A percentile compares a stretch with the other conserved stretches of the same genome.
These are phyloP conservation scores for Anguilla megastoma DNA, from an alignment of 2,797 vertebrate genomes.

Conservation along the genomic window DNA sequence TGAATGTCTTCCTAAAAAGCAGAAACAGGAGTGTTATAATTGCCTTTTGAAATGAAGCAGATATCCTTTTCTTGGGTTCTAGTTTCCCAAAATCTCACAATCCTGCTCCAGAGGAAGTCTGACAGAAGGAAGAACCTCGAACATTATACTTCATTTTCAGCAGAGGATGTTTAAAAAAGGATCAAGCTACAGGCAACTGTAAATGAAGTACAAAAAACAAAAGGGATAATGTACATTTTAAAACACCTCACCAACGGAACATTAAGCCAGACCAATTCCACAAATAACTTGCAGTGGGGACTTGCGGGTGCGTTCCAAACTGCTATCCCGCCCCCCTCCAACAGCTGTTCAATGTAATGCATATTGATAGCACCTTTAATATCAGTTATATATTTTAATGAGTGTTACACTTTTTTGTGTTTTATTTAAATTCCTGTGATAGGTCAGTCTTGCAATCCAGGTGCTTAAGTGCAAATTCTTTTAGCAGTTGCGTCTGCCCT, in stretches of 20 bases:
- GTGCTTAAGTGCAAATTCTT: not conserved
- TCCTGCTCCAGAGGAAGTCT: not conserved
- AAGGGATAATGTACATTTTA: not conserved
- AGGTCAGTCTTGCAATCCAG: not conserved
- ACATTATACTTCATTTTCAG: not conserved
- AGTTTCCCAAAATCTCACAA: not conserved
- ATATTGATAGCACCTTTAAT: not conserved
- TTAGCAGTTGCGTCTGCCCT: not conserved
- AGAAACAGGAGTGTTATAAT: not conserved
- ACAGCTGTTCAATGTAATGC: not conserved
- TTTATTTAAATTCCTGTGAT: not conserved
- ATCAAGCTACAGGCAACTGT: not conserved
- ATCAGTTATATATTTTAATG: not conserved
- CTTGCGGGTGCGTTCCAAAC: not conserved
- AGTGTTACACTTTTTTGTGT: not conserved
- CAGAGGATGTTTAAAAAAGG: not conserved
- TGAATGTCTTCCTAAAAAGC: not conserved
- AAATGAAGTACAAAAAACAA: slow-evolving; percentile 10
- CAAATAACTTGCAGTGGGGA: not conserved
- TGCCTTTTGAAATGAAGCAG: not conserved
- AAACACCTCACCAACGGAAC: not conserved
- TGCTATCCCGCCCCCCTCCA: not conserved
- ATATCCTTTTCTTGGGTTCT: not conserved
- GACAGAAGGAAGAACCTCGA: not conserved
- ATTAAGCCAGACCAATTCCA: not conserved